These are phyloP conservation scores for Percina caprodes DNA, from an alignment of 2,113 vertebrate genomes.

Conservation along the genomic window DNA sequence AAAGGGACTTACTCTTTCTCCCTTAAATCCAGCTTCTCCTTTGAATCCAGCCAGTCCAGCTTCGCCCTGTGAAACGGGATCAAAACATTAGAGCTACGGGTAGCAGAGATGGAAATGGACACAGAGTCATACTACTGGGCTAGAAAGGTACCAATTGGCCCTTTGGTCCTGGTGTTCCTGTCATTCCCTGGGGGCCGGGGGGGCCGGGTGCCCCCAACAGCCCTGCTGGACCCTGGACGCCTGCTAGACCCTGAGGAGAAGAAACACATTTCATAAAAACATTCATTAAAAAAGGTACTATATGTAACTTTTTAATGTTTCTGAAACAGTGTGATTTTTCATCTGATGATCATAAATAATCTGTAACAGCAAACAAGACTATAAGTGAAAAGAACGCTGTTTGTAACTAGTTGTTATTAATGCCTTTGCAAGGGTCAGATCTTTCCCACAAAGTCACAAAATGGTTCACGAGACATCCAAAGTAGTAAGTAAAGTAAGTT, in stretches of 20 bases:
- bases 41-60: conserved; percentile 91
- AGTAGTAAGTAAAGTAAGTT: no score
- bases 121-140: not conserved
- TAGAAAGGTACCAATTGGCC: conserved; percentile 88
- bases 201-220: conserved; percentile 88
- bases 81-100: not conserved
- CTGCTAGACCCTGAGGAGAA: conserved; percentile 86
- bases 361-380: no score
- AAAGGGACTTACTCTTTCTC: conserved; percentile 87
- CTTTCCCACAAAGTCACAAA: no score
- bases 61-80: conserved; percentile 86
- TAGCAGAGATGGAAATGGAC: not conserved
- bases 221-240: conserved; percentile 89
- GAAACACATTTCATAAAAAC: not conserved
- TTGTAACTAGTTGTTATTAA: no score
- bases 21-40: conserved; percentile 95
- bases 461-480: no score
- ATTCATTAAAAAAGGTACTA: not conserved
- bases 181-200: conserved; percentile 93
- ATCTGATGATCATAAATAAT: no score
- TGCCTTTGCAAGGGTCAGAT: no score
- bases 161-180: conserved; percentile 90
- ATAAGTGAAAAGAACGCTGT: no score
- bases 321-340: no score
- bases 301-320: no score